Evolutionary conservation across 2,888 invertebrate species (phyloP).

Genomic region (Nemapogon koenigi): DNA sequence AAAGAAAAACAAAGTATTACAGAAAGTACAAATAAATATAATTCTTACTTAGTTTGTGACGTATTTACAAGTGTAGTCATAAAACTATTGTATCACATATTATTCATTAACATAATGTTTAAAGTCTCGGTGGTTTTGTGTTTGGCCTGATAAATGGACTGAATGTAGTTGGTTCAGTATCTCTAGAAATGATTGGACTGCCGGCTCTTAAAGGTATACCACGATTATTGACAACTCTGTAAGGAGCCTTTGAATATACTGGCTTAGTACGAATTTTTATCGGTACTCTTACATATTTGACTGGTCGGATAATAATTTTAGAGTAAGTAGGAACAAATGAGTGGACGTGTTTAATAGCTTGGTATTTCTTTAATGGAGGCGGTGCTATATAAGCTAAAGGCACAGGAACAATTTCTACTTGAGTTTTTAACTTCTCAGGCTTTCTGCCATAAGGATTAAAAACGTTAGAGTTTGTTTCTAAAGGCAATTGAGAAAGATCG

Average conservation of each 20-base stretch:
- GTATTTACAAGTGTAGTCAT: constrained; percentile 13
- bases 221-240: no score
- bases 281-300: constrained; percentile 18
- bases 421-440: constrained; percentile 29
- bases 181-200: constrained; percentile 21
- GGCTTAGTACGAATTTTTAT: constrained; percentile 27
- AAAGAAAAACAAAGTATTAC: constrained; percentile 1
- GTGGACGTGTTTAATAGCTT: constrained; percentile 28
- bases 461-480: constrained; percentile 1
- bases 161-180: constrained; percentile 40
- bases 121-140: constrained; percentile 37
- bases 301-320: constrained; percentile 41
- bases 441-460: constrained; percentile 3
- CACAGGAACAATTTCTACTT: constrained; percentile 47
- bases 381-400: constrained; percentile 50
- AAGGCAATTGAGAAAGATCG: constrained; percentile 4
- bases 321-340: constrained; percentile 32
- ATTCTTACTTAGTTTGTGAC: constrained; percentile 6
- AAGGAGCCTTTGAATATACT: constrained; percentile 13
- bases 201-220: constrained; percentile 19
- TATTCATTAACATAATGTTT: constrained; percentile 12
- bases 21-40: constrained; percentile 3
- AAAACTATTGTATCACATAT: neutral
- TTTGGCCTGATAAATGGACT: constrained; percentile 31
- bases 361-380: constrained; percentile 28